Evolutionary conservation across 2,888 invertebrate genomes (phyloP), one percentile per base, ranked within the genome.

Genomic region (Orgyia antiqua): DNA sequence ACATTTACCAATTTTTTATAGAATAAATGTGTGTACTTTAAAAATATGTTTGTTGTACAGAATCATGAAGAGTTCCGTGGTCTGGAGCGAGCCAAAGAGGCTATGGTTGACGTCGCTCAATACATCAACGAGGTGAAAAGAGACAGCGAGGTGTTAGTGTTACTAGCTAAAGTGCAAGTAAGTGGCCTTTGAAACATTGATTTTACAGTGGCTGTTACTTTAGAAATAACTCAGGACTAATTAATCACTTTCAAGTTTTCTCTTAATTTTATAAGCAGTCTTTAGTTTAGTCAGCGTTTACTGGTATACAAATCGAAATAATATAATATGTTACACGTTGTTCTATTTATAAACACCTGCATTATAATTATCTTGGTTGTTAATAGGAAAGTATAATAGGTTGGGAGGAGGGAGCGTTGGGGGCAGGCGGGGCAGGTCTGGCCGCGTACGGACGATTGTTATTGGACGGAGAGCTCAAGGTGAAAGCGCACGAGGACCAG

Each of bases 121-220:
- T 99, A 96, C 74, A 97, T 99, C 40, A 99, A 99, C 74, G 99
- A 99, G 87, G 96, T 98, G 29, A 98, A 98, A 58, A 87, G 99
- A 31, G 99, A 99, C 78, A 95, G 95, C 33, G 99, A 99, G 71
- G 95, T 95, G 45, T 87, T 98, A 33, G 92, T 93, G 45, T 91
- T 98, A 38, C 94, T 99, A 51, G 91, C 92, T 45, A 95, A 97
- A 82, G 94, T 99, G 30, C 95, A 97, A 87, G 90, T 91, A 52
- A 82, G 72, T 2, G 44, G n/a, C n/a, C n/a, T n/a, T n/a, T n/a
- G n/a, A n/a, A n/a, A n/a, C n/a, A n/a, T 8, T 24, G 21, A 7
- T 23, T 17, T 6, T 9, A 24, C n/a, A n/a, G n/a, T n/a, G n/a
- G n/a, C n/a, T n/a, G n/a, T n/a, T n/a, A n/a, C n/a, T n/a, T n/a